Percentiles rank a stretch among this genome's conserved stretches.
Evolutionary conservation across 2,113 vertebrate genomes (phyloP).

Genomic region (Antechinus flavipes): DNA sequence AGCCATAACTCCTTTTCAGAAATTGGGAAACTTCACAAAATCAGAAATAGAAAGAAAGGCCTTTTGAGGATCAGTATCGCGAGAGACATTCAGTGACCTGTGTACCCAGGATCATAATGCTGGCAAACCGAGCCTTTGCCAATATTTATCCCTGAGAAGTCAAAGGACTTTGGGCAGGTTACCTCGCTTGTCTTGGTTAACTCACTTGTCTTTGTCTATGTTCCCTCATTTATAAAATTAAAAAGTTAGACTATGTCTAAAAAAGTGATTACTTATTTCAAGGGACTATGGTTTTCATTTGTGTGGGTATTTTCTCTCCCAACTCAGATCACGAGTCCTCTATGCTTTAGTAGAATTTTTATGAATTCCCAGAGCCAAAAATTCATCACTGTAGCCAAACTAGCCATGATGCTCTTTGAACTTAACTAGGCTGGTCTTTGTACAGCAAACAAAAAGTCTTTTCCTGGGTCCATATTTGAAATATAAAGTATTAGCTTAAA

Average conservation of each 20-base stretch:
- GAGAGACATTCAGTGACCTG: not conserved
- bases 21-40: not conserved
- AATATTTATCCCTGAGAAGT: not conserved
- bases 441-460: not conserved
- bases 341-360: not conserved
- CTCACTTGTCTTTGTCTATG: not conserved
- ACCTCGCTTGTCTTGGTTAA: not conserved
- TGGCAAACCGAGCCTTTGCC: not conserved
- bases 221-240: not conserved
- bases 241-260: not conserved
- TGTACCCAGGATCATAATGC: not conserved
- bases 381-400: not conserved
- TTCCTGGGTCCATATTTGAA: not conserved
- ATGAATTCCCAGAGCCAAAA: not conserved
- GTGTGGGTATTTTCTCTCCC: not conserved
- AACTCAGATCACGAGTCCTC: not conserved
- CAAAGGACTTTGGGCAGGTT: not conserved
- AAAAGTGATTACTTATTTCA: not conserved
- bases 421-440: not conserved
- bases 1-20: not conserved
- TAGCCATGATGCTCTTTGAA: not conserved
- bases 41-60: not conserved
- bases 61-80: not conserved
- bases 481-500: not conserved
- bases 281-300: not conserved